Conservation (phyloP, 2,113 vertebrate genomes). For the Colaptes auratus region DNA sequence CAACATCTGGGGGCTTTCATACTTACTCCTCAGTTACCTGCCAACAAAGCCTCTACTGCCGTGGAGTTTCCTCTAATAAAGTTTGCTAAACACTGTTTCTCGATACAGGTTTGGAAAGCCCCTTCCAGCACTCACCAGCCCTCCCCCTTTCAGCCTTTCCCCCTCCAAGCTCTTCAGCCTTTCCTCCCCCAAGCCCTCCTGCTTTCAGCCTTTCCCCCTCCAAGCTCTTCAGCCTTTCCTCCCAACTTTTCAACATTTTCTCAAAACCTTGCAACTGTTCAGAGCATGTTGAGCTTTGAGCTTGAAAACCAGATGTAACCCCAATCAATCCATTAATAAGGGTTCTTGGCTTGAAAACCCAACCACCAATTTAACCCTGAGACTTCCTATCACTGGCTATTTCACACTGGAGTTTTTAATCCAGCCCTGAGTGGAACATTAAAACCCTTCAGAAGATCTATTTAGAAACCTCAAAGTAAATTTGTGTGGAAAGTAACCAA, state of each 20-base stretch:
- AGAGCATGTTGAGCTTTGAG: no score
- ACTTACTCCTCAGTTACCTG: slow-evolving; percentile 77
- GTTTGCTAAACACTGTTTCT: neutral
- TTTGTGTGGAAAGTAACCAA: neutral
- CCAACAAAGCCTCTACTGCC: slow-evolving; percentile 40
- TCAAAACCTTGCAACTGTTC: no score
- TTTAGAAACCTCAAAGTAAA: neutral
- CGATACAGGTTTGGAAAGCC: neutral
- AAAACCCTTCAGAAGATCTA: neutral
- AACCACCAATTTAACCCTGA: neutral
- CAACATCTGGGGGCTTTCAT: slow-evolving; percentile 10
- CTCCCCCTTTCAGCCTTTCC: no score
- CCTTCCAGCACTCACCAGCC: neutral
- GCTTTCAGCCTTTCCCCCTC: no score
- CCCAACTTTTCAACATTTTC: no score
- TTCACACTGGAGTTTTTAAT: neutral
- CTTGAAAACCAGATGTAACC: no score
- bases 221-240: no score
- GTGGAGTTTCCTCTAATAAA: neutral
- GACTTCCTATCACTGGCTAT: neutral
- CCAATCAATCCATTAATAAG: no score
- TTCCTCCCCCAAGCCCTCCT: no score
- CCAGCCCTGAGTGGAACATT: neutral
- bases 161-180: no score
- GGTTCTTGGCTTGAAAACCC: neutral